A percentile compares a stretch with the other conserved stretches of the same genome.
These are phyloP conservation scores for Tyto alba DNA, from an alignment of 2,113 vertebrate species.

Conservation along the genomic window DNA sequence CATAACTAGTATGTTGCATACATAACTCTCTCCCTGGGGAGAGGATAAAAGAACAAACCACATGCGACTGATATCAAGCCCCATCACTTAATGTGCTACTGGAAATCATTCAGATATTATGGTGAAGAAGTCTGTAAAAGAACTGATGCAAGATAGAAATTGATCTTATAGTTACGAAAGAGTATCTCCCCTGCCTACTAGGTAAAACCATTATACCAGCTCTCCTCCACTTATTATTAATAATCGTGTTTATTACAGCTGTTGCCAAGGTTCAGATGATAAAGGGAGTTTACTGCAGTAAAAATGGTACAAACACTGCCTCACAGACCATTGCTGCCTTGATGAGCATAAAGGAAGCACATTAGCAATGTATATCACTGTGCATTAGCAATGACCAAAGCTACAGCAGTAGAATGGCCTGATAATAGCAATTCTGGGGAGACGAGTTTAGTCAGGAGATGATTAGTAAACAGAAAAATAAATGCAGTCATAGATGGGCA, in stretches of 20 bases:
- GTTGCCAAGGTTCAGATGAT: neutral
- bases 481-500: neutral
- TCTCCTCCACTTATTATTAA: conserved; percentile 10
- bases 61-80: conserved; percentile 40
- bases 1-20: neutral
- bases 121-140: conserved; percentile 8
- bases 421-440: neutral
- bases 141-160: conserved; percentile 14
- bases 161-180: conserved; percentile 11
- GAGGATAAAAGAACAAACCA: conserved; percentile 52
- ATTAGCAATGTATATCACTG: neutral
- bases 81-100: conserved; percentile 40
- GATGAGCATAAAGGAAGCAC: neutral
- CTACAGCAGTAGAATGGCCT: neutral
- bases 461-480: neutral
- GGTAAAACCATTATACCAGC: neutral
- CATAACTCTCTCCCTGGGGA: conserved; percentile 42
- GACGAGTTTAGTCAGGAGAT: neutral
- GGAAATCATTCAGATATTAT: conserved; percentile 33
- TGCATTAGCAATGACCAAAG: neutral
- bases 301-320: neutral
- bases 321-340: neutral
- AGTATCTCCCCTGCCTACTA: neutral
- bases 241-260: conserved; percentile 21
- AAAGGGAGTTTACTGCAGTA: neutral